Evolutionary conservation across 2,113 vertebrate species (phyloP).

Genomic region (Genyomyrus donnyi): DNA sequence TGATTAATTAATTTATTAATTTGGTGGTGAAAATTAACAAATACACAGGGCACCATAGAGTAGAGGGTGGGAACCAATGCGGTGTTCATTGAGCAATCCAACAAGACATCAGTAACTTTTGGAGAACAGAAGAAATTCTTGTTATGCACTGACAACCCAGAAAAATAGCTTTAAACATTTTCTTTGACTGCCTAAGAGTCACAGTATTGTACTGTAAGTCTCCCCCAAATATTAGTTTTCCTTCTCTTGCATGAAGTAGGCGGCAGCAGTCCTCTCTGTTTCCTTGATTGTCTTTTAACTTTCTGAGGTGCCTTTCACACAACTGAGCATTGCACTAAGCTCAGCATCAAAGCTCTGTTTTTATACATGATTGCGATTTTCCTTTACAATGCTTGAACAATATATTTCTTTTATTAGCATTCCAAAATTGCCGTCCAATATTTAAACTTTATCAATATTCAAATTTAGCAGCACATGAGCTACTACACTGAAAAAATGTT

Average conservation of each 20-base stretch:
- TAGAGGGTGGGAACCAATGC: no score
- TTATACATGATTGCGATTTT: background rate
- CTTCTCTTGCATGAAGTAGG: background rate
- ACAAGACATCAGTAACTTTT: no score
- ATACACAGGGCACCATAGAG: background rate
- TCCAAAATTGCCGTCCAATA: no score
- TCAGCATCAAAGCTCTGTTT: background rate
- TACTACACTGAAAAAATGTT: no score
- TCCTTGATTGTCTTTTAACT: background rate
- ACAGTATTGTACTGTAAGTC: background rate
- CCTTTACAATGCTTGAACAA: background rate
- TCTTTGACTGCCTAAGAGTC: background rate
- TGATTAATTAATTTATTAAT: background rate
- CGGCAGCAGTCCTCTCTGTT: background rate
- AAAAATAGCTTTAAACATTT: background rate
- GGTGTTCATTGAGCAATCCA: no score
- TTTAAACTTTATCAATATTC: no score
- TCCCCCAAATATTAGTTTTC: background rate
- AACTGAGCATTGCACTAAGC: background rate
- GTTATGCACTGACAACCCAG: no score
- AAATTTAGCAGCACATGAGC: no score
- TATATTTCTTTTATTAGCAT: background rate
- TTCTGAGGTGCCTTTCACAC: background rate
- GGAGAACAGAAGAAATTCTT: no score
- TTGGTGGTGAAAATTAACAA: background rate